These are phyloP conservation scores for Glyptemys insculpta DNA, from an alignment of 2,797 vertebrate species.

Conservation along the genomic window DNA sequence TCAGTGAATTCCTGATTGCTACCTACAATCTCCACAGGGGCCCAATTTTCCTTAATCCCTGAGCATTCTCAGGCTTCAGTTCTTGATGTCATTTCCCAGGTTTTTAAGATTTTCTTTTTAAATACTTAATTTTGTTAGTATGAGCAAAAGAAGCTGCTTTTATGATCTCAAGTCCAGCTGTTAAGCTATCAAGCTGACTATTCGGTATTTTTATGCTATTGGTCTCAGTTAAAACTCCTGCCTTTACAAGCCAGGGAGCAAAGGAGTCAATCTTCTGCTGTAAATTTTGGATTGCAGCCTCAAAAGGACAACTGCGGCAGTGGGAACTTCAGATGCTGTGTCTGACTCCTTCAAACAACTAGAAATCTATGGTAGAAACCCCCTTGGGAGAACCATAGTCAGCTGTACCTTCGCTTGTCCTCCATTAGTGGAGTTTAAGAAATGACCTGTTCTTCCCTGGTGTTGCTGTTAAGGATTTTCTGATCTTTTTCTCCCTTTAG, in stretches of 20 bases:
- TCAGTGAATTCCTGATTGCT: not conserved
- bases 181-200: not conserved
- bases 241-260: not conserved
- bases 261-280: not conserved
- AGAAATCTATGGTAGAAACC: constrained; percentile 8
- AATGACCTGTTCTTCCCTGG: not conserved
- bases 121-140: not conserved
- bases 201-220: constrained; percentile 2
- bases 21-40: not conserved
- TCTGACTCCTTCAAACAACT: not conserved
- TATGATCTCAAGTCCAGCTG: not conserved
- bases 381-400: not conserved
- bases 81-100: not conserved
- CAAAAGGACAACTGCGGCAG: not conserved
- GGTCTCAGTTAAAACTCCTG: not conserved
- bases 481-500: not conserved
- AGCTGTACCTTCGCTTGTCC: not conserved
- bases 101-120: not conserved
- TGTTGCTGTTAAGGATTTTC: not conserved
- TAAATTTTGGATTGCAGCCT: constrained; percentile 27
- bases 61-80: not conserved
- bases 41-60: not conserved
- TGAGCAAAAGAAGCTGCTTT: not conserved
- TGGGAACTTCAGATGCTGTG: not conserved
- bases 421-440: not conserved